Evolutionary conservation across 2,888 invertebrate species (phyloP).

Genomic region (Agrotis puta): DNA sequence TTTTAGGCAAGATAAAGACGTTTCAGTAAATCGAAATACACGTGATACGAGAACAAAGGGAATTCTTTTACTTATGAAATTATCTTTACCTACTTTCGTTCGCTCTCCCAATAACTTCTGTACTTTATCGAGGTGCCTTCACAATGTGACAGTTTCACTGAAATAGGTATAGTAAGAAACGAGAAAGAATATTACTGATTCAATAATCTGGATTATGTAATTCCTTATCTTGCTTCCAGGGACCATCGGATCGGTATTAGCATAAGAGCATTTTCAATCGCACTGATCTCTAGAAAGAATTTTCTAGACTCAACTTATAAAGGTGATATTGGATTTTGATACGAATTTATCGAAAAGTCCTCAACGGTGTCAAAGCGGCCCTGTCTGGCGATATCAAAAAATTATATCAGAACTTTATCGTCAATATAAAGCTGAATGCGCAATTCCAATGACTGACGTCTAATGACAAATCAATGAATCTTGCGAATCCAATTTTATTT

Average conservation of each 20-base stretch:
- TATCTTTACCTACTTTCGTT: slow-evolving; percentile 44
- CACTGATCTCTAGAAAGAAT: slow-evolving; percentile 71
- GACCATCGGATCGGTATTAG: slow-evolving; percentile 66
- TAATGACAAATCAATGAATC: slow-evolving; percentile 68
- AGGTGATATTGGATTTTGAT: slow-evolving; percentile 85
- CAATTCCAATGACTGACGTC: slow-evolving; percentile 62
- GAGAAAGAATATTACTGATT: slow-evolving; percentile 60
- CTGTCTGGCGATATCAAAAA: slow-evolving; percentile 82
- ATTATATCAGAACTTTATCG: slow-evolving; percentile 87
- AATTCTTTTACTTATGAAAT: slow-evolving; percentile 54
- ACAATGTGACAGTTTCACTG: slow-evolving; percentile 57
- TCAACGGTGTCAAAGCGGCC: slow-evolving; percentile 82
- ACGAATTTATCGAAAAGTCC: slow-evolving; percentile 82
- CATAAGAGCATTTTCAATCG: slow-evolving; percentile 77
- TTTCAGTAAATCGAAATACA: slow-evolving; percentile 43
- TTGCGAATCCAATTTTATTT: slow-evolving; percentile 53
- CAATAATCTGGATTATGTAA: slow-evolving; percentile 65
- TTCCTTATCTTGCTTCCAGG: slow-evolving; percentile 59
- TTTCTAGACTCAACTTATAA: slow-evolving; percentile 70
- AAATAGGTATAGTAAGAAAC: slow-evolving; percentile 34
- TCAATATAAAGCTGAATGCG: slow-evolving; percentile 72
- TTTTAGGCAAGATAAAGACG: slow-evolving; percentile 31
- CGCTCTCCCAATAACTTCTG: slow-evolving; percentile 41
- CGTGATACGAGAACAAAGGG: slow-evolving; percentile 50
- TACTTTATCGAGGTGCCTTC: slow-evolving; percentile 55